Evolutionary conservation across 2,113 vertebrate species (phyloP), one percentile per base, ranked within the genome.

Genomic region (Macquaria ambigua): DNA sequence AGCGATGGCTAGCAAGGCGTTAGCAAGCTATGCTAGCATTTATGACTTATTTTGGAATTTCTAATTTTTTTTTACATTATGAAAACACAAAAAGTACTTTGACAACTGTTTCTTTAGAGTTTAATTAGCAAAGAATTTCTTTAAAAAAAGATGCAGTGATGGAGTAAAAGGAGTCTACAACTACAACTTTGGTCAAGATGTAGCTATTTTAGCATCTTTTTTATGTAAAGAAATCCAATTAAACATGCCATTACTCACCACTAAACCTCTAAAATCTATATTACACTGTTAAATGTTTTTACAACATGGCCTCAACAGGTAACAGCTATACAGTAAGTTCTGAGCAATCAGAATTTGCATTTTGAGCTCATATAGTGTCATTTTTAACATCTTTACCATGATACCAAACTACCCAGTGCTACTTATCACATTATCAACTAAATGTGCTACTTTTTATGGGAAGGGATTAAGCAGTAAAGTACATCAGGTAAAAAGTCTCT

Each of bases 191-290:
- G n/a, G 34, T 74, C 34, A 39, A 39, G 21, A 58, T 31, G 28
- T 16, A 50, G 48, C 14, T 46, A 10, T 50, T 61, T 34, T 16
- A 63, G 59, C 59, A 63, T 63, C 8, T 43, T 62, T 71, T 80
- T 41, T 4, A 43, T 0, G 0, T 50, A 39, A 34, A 6, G 0
- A n/a, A 37, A 39, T 12, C 11, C 0, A 55, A 39, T 1, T 34
- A 6, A 37, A 55, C 39, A 31, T 64, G 37, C 46, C 1, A 18
- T 34, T 71, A 63, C 28, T 61, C 34, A 25, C 20, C 56, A 55
- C 23, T 61, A 39, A 59, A 12, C 15, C 5, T 31, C 20, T 46
- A 46, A 41, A 39, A 28, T 62, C 11, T 55, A 12, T 5, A 46
- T 25, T 56, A 56, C 10, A n/a, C 23, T 52, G 2, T n/a, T 14